Evolutionary conservation across 1,140 invertebrate genomes (phyloP), one percentile per base, ranked within the genome.

Genomic region (Drosophila rhopaloa): DNA sequence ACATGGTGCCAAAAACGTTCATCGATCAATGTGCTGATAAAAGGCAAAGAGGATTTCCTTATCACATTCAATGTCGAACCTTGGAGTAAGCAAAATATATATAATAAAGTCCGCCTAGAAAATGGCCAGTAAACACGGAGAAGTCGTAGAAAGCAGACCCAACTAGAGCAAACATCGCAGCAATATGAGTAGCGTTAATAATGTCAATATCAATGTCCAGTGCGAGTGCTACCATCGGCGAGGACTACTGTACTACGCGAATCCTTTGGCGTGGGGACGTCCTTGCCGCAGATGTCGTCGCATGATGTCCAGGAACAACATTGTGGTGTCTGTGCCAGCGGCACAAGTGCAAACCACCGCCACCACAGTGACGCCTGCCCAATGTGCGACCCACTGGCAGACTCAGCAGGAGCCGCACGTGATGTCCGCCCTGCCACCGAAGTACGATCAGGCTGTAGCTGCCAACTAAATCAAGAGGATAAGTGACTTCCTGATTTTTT

Each of bases 211-310:
- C 13, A 89, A 80, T 50, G 66, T 88, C 6, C 47, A 72, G 11
- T 83, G 76, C 73, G 84, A 88, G 27, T 88, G 84, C 59, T 37
- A 75, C 50, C 84, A 88, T 47, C 80, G 73, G 0, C 73, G 50
- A 4, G 80, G 80, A 44, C 46, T 65, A 0, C 43, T 85, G 3
- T 72, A 60, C 11, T 27, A 55, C 9, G 35, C 70, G 7, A 19
- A 24, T 7, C 67, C 79, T 5, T 72, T 50, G 80, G 68, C 55
- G 14, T 88, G 77, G 58, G 73, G 61, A n/a, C 61, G 73, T 50
- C 84, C 84, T n/a, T 88, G 84, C 19, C 68, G 84, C 13, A 66
- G 62, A 38, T 88, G 84, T 35, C 32, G 51, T n/a, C 65, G 84
- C 62, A 86, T 88, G 82, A 79, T 86, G 76, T 8, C 19, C 51